Base-by-base conservation (phyloP, 1,140 invertebrate genomes). In the Lysiphlebus fabarum region DNA sequence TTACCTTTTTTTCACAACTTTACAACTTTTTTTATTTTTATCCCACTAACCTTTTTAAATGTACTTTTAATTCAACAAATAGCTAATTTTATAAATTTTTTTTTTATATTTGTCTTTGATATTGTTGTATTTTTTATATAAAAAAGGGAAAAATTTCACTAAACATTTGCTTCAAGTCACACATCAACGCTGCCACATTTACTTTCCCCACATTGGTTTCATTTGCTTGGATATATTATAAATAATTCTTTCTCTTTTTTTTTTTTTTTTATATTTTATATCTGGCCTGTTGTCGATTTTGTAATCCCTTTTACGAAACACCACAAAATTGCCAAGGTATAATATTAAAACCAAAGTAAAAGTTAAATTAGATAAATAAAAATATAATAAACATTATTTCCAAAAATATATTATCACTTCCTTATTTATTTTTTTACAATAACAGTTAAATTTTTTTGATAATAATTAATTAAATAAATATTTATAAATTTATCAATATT, bases 261-360 rank as follows among this genome's bases (percentile, higher is more conserved):
- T 56, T 57, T 61, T 59, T 26, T n/a, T n/a, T n/a, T n/a, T n/a
- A 58, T 63, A 53, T 62, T 53, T 60, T 37, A 40, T 51, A 55
- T 49, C 49, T 53, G 59, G 57, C 67, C 58, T 65, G 58, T 64
- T 67, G 48, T 65, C 58, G 67, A 67, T 76, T 73, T 76, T 74
- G 74, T 71, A 75, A 76, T 75, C 70, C 71, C 66, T 68, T 76
- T 76, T 77, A 74, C 75, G 74, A 76, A 77, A 76, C 65, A 49
- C 60, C 65, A 62, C 59, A 64, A 59, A 53, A 62, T 59, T 53
- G 8, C 8, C 45, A 14, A 10, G 47, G 47, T 49, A 49, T 49
- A 33, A 49, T 49, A 49, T 9, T 33, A 49, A 33, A 33, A 33
- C 26, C 47, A 49, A 49, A 49, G 34, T 7, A 47, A 47, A 40